Percentiles rank a stretch among this genome's conserved stretches.
Evolutionary conservation across 2,797 vertebrate genomes (phyloP).

Genomic region (Oreonectes daqikongensis): DNA sequence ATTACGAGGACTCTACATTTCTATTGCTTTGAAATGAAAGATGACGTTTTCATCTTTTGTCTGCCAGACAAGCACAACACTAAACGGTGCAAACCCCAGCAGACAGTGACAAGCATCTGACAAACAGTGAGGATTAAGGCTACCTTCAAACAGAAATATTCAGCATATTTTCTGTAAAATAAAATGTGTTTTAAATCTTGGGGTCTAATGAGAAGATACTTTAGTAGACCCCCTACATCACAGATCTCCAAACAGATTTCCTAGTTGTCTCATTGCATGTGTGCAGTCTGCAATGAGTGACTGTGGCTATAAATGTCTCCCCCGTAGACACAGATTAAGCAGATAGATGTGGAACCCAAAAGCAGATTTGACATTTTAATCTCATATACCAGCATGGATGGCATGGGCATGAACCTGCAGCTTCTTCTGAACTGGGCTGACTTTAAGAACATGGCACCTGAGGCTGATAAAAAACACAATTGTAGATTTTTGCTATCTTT

Average conservation of each 20-base stretch:
- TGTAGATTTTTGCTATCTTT: conserved; percentile 18
- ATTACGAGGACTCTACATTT: neutral
- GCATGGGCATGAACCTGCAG: conserved; percentile 37
- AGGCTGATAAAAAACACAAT: neutral
- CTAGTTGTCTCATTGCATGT: neutral
- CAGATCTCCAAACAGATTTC: too few species aligned
- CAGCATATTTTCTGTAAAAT: conserved; percentile 11
- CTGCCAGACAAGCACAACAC: neutral
- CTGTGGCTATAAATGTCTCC: neutral
- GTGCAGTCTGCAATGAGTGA: neutral
- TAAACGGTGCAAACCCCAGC: neutral
- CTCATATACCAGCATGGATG: conserved; percentile 40
- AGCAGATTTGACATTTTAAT: conserved; percentile 6
- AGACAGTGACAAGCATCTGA: neutral
- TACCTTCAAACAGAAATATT: conserved; percentile 12
- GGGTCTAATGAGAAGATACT: too few species aligned
- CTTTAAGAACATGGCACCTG: conserved; percentile 7
- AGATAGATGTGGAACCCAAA: neutral
- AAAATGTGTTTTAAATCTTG: too few species aligned
- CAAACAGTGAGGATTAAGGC: neutral
- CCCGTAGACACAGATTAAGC: neutral
- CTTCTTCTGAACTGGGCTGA: conserved; percentile 33
- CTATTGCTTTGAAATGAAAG: neutral
- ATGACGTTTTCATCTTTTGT: neutral
- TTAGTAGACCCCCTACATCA: too few species aligned